Evolutionary conservation across 2,888 invertebrate genomes (phyloP), one percentile per base, ranked within the genome.

Genomic region (Drosophila paranaensis): DNA sequence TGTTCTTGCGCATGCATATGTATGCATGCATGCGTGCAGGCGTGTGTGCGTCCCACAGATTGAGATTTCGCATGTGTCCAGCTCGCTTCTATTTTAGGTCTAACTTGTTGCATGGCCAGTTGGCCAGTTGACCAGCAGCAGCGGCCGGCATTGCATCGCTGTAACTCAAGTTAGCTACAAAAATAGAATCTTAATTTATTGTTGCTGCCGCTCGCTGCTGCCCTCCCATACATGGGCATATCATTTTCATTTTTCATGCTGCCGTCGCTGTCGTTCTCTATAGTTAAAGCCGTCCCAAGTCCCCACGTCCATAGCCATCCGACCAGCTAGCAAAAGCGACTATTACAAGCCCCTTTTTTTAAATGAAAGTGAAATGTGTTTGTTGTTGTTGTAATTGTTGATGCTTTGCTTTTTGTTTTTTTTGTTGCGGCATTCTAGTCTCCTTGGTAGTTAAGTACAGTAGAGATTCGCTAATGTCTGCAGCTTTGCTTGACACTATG

Each of bases 151-250:
- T 58, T 39, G 60, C 60, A 56, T 43, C 60, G 63, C 40, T 75
- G 85, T 80, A 88, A 89, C 82, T 82, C 86, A 86, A 88, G 89
- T 74, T 86, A 82, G 81, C 86, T 90, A 77, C 89, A 86, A 86
- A 86, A 86, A 86, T 86, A 86, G 86, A 88, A 86, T 83, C 87
- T 86, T 90, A 88, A 86, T 86, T 86, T 86, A 86, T 86, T 82
- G 81, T 89, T 80, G 72, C 85, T 69, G 78, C 70, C 53, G 54
- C 57, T 46, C 13, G 57, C 46, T 56, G 66, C 43, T 74, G 86
- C 65, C 89, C 89, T n/a, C 63, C 85, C 90, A 74, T 90, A 86
- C 81, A 88, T 90, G 85, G 85, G 35, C 71, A 76, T 82, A 88
- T 88, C 83, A 82, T 85, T 85, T 89, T 82, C 82, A 89, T 88